Evolutionary conservation across 2,113 vertebrate genomes (phyloP).

Genomic region (Promerops cafer): DNA sequence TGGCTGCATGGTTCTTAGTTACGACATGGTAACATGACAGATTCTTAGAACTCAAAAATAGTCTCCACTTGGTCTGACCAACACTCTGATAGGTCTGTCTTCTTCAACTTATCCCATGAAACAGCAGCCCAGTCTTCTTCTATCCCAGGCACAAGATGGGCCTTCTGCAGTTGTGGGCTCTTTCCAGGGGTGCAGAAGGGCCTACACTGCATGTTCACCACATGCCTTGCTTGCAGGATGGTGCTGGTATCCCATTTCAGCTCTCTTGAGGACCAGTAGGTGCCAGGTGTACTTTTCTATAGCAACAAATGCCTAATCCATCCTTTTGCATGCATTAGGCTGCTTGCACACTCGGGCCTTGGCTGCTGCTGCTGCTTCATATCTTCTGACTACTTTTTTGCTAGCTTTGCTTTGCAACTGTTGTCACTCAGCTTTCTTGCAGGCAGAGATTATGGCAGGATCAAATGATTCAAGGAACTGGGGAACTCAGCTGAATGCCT

Average conservation of each 20-base stretch:
- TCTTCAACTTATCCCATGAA: neutral
- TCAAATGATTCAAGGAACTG: neutral
- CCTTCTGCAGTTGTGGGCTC: neutral
- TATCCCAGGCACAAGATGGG: neutral
- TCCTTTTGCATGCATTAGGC: neutral
- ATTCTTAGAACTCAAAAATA: neutral
- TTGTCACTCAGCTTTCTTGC: neutral
- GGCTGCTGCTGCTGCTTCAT: neutral
- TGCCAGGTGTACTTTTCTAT: neutral
- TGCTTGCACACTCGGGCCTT: neutral
- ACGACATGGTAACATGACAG: neutral
- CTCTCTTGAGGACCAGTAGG: neutral
- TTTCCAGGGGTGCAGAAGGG: neutral
- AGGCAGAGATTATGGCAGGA: neutral
- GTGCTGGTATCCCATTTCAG: neutral
- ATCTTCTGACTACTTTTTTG: neutral
- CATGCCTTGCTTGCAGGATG: neutral
- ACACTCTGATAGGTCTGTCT: neutral
- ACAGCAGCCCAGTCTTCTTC: neutral
- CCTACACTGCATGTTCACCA: rapidly evolving
- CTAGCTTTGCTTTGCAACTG: neutral
- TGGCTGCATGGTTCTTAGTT: neutral
- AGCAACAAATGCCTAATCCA: neutral
- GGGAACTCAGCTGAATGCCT: neutral
- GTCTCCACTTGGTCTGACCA: neutral